Conservation (phyloP, 2,797 vertebrate species). For the Tokudaia muenninki region DNA sequence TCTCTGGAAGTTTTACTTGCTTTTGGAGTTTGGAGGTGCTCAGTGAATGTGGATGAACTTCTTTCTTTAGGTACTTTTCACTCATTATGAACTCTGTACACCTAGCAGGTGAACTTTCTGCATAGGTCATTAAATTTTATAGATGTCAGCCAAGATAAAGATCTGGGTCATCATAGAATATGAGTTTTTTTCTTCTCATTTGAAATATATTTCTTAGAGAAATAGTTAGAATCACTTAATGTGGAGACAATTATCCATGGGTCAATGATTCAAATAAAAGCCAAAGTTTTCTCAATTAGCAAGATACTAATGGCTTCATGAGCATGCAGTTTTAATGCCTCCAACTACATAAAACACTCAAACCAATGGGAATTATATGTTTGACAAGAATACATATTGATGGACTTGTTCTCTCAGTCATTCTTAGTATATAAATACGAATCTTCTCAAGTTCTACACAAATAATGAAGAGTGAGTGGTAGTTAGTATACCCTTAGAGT, state of each 20-base stretch:
- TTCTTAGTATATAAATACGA: background rate
- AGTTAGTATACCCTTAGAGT: background rate
- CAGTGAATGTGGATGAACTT: background rate
- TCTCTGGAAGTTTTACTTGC: accelerated
- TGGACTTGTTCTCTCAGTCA: background rate
- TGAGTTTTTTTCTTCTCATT: background rate
- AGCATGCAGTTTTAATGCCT: conserved; percentile 44
- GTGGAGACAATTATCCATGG: background rate
- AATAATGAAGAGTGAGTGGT: background rate
- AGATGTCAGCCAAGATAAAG: conserved; percentile 41
- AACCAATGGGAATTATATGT: background rate
- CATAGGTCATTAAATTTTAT: conserved; percentile 58
- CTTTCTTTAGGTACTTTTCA: background rate
- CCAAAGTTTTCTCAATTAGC: conserved; percentile 39
- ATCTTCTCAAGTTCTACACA: background rate
- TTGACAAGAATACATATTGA: background rate
- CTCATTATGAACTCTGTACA: background rate
- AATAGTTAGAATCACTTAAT: conserved; percentile 53
- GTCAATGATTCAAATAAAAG: conserved; percentile 6
- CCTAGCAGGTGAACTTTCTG: background rate
- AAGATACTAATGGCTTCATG: conserved; percentile 23
- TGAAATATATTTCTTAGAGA: conserved; percentile 52
- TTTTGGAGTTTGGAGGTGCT: conserved; percentile 1
- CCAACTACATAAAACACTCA: background rate
- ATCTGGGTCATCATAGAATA: conserved; percentile 15